A percentile compares a stretch with the other conserved stretches of the same genome.
Conservation (phyloP, 2,888 invertebrate genomes). For the Andrena flavipes region DNA sequence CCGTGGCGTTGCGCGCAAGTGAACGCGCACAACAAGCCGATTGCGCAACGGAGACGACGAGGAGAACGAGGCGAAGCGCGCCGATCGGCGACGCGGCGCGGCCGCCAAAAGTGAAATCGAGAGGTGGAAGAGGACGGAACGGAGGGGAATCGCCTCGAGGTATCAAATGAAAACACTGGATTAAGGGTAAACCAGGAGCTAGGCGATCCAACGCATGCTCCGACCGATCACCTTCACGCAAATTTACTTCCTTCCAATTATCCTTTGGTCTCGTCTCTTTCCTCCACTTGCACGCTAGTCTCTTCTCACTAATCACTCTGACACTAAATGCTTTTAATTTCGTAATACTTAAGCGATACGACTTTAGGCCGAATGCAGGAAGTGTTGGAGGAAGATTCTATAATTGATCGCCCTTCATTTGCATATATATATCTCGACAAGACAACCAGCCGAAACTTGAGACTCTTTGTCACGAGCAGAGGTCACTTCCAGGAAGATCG, state of each 20-base stretch:
- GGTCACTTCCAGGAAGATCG: background rate
- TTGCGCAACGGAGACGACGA: constrained; percentile 62
- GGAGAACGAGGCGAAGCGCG: constrained; percentile 41
- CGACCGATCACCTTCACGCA: background rate
- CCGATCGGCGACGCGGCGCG: constrained; percentile 69
- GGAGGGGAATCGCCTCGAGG: constrained; percentile 53
- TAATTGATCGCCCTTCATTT: background rate
- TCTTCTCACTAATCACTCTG: too few relatives aligned
- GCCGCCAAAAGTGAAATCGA: constrained; percentile 80
- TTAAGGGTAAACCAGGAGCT: constrained; percentile 42
- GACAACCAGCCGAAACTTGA: too few relatives aligned
- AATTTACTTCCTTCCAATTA: background rate
- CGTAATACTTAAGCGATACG: too few relatives aligned
- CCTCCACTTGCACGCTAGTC: too few relatives aligned
- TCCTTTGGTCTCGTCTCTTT: background rate
- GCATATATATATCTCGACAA: too few relatives aligned
- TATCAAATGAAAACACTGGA: constrained; percentile 64
- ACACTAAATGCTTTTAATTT: too few relatives aligned
- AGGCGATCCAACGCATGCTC: background rate
- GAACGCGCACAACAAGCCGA: constrained; percentile 46
- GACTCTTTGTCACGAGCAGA: too few relatives aligned
- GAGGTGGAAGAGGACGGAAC: constrained; percentile 71
- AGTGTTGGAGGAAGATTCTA: too few relatives aligned
- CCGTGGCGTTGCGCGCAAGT: constrained; percentile 8
- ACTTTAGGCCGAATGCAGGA: too few relatives aligned